These are phyloP conservation scores for Sus scrofa DNA, from an alignment of 2,113 vertebrate species.

Conservation along the genomic window DNA sequence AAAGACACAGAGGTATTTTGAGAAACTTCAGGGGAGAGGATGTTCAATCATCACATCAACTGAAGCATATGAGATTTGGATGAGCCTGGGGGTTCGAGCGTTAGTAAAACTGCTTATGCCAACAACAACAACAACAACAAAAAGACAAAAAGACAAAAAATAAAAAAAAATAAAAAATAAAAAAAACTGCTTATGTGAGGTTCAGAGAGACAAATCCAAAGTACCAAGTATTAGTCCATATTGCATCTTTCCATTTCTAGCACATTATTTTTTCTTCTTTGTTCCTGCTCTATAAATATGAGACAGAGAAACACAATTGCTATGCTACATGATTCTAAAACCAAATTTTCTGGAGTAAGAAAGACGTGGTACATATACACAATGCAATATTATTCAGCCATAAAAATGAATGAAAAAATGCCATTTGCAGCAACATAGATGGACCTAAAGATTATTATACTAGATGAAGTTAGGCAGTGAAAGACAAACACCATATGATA, in stretches of 20 bases:
- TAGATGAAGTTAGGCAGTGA: too few relatives aligned
- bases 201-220: neutral
- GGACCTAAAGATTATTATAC: too few relatives aligned
- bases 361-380: too few relatives aligned
- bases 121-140: too few relatives aligned
- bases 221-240: neutral
- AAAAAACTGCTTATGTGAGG: neutral
- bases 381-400: too few relatives aligned
- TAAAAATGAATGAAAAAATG: too few relatives aligned
- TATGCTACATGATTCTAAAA: neutral
- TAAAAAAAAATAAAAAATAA: too few relatives aligned
- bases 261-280: neutral
- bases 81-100: neutral
- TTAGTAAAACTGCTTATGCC: neutral
- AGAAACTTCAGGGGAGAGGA: neutral
- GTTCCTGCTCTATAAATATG: neutral
- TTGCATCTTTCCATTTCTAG: neutral
- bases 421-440: too few relatives aligned
- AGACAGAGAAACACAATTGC: neutral
- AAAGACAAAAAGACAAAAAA: too few relatives aligned
- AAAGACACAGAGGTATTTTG: neutral
- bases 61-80: neutral
- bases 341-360: neutral
- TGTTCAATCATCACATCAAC: constrained; percentile 10
- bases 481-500: too few relatives aligned